phyloP scores from a whole-genome alignment of 2,797 vertebrate genomes.

The Argya squamiceps region DNA sequence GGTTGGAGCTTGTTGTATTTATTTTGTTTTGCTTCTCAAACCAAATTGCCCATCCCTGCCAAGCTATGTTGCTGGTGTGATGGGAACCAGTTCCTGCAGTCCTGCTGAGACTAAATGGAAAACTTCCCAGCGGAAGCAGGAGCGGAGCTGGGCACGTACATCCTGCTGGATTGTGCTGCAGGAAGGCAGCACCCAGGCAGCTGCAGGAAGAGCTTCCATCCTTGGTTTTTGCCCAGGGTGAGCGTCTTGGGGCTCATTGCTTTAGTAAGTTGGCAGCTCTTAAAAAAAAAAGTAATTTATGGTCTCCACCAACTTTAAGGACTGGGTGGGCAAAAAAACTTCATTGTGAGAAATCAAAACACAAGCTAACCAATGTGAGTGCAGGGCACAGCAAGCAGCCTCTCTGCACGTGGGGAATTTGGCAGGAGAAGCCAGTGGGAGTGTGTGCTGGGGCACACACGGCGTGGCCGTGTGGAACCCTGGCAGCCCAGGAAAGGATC shows the following conservation, averaged over 20 bases:
- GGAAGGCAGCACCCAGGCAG: neutral
- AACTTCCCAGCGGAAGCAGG: slow-evolving; percentile 54
- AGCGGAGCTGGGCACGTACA: neutral
- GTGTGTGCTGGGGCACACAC: fast-evolving
- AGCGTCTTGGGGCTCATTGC: neutral
- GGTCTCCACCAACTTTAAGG: neutral
- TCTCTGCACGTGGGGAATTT: neutral
- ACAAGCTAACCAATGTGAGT: neutral
- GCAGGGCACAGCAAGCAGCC: neutral
- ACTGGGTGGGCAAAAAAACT: neutral
- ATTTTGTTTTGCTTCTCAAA: slow-evolving; percentile 60
- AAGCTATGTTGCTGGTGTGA: slow-evolving; percentile 35
- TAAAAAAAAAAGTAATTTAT: neutral
- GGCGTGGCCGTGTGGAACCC: fast-evolving
- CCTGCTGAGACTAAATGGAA: slow-evolving; percentile 39
- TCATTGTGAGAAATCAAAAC: neutral
- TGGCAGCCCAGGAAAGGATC: neutral
- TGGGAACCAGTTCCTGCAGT: slow-evolving; percentile 17
- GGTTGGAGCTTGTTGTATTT: slow-evolving; percentile 51
- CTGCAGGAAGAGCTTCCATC: neutral
- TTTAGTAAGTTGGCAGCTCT: neutral
- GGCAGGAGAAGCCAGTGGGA: neutral
- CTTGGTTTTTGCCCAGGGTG: neutral
- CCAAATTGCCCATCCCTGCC: slow-evolving; percentile 51
- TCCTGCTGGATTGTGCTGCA: fast-evolving